Base-by-base conservation (phyloP, 2,888 invertebrate genomes). In the Drosophila aldrichi region DNA sequence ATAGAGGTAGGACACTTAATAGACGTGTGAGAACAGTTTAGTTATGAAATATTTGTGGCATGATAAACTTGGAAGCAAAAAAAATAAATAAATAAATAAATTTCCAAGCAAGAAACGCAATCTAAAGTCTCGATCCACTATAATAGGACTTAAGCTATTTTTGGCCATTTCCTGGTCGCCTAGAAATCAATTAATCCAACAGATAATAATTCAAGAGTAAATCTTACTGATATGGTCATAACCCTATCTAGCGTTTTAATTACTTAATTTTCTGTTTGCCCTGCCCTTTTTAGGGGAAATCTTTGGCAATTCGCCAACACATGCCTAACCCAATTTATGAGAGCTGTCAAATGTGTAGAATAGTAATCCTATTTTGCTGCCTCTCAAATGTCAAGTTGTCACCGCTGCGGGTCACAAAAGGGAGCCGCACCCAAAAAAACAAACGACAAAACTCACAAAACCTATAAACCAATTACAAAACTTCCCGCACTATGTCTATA, bases 401-500 rank as follows among this genome's bases (percentile, higher is more conserved):
- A 51, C 66, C 44, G 43, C 54, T 41, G 59, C 67, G 82, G 80
- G 69, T 83, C 81, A 72, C 62, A 67, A 58, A 68, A 55, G 49
- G 43, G 70, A 25, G 68, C 73, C 82, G 62, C 84, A 84, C 84
- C 84, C 82, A 70, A 55, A 62, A 70, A 55, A 62, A 65, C 22
- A 20, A 18, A 38, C 7, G 5, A 43, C 6, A 43, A 20, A 43
- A 66, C 44, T 22, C 14, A 22, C 22, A 44, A 3, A 22, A 22
- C 64, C 86, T 49, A 85, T 88, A 83, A 85, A 80, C 77, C 82
- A 83, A 83, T 88, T 83, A 88, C 74, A 84, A 74, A 86, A 82
- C 78, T 82, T 59, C 66, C 63, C 77, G 49, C 64, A 54, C 57
- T 58, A 52, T 25, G 52, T 55, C 58, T 38, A 36, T 51, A 25